Percentiles rank a stretch among this genome's conserved stretches.
Evolutionary conservation across 2,113 vertebrate genomes (phyloP).

Genomic region (Gulo gulo): DNA sequence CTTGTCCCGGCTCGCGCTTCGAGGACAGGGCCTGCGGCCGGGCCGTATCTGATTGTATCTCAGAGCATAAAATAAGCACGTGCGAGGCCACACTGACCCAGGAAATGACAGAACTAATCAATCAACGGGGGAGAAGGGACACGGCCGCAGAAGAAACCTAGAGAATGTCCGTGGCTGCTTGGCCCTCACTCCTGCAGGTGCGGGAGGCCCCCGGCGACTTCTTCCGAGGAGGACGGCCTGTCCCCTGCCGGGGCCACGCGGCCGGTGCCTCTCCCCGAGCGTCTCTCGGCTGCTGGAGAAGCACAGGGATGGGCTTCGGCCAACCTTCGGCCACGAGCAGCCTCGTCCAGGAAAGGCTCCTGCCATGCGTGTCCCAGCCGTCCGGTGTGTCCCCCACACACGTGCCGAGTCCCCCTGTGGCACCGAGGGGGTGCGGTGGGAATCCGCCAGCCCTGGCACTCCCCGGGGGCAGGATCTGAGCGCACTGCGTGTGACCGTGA

Average conservation of each 20-base stretch:
- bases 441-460: fast-evolving
- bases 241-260: neutral
- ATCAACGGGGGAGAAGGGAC: neutral
- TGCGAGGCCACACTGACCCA: no score
- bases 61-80: neutral
- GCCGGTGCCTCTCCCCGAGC: neutral
- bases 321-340: fast-evolving
- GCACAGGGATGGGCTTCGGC: fast-evolving
- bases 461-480: fast-evolving
- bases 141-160: fast-evolving
- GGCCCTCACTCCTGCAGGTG: neutral
- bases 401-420: fast-evolving
- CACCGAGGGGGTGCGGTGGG: fast-evolving
- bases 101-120: neutral
- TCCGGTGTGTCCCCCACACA: fast-evolving
- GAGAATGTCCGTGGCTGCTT: fast-evolving
- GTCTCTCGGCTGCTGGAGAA: fast-evolving
- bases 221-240: neutral
- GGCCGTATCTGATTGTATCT: fast-evolving
- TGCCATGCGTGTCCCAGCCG: fast-evolving
- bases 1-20: neutral
- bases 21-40: neutral
- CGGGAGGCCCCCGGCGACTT: fast-evolving
- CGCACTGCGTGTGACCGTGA: fast-evolving
- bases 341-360: neutral